Evolutionary conservation across 2,797 vertebrate genomes (phyloP), one percentile per base, ranked within the genome.

Genomic region (Sebastes kiyomatsui): DNA sequence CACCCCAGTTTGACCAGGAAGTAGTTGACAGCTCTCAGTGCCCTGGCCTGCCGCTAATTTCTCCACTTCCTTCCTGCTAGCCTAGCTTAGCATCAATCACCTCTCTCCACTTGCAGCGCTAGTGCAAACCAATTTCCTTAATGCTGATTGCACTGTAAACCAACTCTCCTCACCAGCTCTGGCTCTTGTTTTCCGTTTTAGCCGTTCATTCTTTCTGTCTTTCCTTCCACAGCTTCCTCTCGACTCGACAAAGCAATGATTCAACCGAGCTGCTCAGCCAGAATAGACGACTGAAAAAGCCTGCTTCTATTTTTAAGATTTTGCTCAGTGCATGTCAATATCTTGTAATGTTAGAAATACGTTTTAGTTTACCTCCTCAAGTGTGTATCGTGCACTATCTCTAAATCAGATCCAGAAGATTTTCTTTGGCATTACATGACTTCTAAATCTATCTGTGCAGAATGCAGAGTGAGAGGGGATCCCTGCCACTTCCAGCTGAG

Each of bases 131-230:
- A 94, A 94, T 95, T 95, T 94, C 94, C 92, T 92, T 94, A 94
- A 92, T 94, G 91, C 93, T 96, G 93, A 95, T 96, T 95, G 92
- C 93, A 94, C 91, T 95, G 92, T 94, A 95, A 94, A 96, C 94
- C 85, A 91, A 92, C 90, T 94, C 91, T 93, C 90, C 80, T 88
- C 90, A 80, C 83, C 83, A 79, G 67, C 88, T 90, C 89, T 85
- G 83, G 85, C 85, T 89, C 81, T 80, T 74, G 80, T 92, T 18
- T 49, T 90, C 88, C 77, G 64, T 85, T 90, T 80, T 66, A 83
- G 87, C 76, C 69, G 16, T 78, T 91, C 83, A 83, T 87, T 92
- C 80, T 90, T 84, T 87, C 86, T 88, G 79, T 87, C 81, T 91
- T 93, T 90, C 79, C 86, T 90, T 92, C 87, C 91, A 84, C 79